phyloP scores from a whole-genome alignment of 1,140 invertebrate species.

The Luehdorfia chinensis region DNA sequence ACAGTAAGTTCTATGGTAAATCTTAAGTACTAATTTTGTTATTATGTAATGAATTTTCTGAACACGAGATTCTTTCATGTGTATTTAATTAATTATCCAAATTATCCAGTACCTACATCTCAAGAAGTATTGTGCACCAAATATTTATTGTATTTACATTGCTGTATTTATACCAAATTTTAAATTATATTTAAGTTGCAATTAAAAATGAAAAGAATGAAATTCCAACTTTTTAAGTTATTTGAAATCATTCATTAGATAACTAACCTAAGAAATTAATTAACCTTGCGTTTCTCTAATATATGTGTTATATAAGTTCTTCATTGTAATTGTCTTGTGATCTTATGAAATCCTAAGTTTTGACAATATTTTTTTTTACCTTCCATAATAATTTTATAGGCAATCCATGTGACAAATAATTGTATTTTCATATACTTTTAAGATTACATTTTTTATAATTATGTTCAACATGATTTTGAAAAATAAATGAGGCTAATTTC shows the following conservation, averaged over 20 bases:
- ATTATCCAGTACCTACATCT: conserved; percentile 21
- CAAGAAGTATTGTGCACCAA: conserved; percentile 37
- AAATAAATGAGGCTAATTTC: conserved; percentile 34
- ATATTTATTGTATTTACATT: conserved; percentile 19
- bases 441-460: conserved; percentile 5
- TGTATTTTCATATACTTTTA: conserved; percentile 7
- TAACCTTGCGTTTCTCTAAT: no score
- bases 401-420: no score
- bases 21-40: conserved; percentile 23
- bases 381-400: no score
- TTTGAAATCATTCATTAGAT: no score
- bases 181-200: not conserved
- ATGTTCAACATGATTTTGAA: conserved; percentile 15
- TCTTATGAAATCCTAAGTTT: not conserved
- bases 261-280: no score
- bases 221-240: no score
- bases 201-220: no score
- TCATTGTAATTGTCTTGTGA: conserved; percentile 10
- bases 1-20: conserved; percentile 88
- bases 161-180: not conserved
- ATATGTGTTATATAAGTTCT: not conserved
- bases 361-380: not conserved
- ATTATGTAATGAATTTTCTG: not conserved
- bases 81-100: conserved; percentile 21
- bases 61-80: conserved; percentile 1